Evolutionary conservation across 2,888 invertebrate species (phyloP).

Genomic region (Stenodera caucasica): DNA sequence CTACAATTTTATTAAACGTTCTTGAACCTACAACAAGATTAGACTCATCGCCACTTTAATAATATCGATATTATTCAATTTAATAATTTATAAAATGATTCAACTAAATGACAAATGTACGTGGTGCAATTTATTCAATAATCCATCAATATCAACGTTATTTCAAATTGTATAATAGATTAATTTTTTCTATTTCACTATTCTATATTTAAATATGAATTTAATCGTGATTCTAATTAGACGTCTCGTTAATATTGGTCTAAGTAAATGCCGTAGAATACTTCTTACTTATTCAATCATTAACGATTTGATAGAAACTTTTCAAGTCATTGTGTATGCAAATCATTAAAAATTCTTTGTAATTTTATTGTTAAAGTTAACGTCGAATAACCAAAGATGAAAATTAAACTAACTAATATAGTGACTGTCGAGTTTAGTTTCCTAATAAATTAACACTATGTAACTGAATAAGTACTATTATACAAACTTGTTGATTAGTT

Average conservation of each 20-base stretch:
- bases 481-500: not conserved
- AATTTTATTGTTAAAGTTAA: not conserved
- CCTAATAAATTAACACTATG: not conserved
- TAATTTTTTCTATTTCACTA: not conserved
- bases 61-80: not conserved
- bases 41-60: slow-evolving; percentile 17
- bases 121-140: not conserved
- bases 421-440: not conserved
- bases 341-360: not conserved
- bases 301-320: not conserved
- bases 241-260: not conserved
- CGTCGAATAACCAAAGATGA: not conserved
- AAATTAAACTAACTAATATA: not conserved
- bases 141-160: not conserved
- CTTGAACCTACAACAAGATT: slow-evolving; percentile 18
- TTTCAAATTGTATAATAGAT: not conserved
- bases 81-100: not conserved
- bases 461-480: not conserved
- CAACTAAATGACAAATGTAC: not conserved
- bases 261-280: not conserved
- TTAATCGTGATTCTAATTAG: not conserved
- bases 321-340: not conserved
- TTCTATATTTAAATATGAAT: not conserved
- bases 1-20: slow-evolving; percentile 28
- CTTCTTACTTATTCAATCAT: not conserved